Percentiles rank a stretch among this genome's conserved stretches.
phyloP scores from a whole-genome alignment of 2,888 invertebrate species.

The Clusia tigrina region DNA sequence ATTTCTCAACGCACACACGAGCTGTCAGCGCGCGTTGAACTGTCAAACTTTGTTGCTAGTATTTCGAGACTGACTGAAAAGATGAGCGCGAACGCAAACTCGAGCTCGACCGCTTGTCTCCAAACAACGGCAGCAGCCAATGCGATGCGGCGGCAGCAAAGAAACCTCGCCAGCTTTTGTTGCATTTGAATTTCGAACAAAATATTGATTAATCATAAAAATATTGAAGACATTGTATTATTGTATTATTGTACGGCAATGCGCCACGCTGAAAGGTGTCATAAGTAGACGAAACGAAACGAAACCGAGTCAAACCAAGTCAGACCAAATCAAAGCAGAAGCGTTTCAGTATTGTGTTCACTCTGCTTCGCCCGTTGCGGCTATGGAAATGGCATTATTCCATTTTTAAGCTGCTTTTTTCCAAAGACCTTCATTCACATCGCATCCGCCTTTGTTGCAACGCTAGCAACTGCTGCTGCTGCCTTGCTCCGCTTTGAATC shows the following conservation, averaged over 20 bases:
- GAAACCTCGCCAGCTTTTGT: slow-evolving; percentile 43
- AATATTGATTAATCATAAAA: slow-evolving; percentile 54
- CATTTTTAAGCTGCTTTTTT: slow-evolving; percentile 21
- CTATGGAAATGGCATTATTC: slow-evolving; percentile 10
- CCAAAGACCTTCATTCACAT: slow-evolving; percentile 40
- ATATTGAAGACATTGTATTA: slow-evolving; percentile 18
- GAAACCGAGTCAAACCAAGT: too few relatives aligned
- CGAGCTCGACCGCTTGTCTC: too few relatives aligned
- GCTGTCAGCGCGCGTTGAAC: slow-evolving; percentile 56
- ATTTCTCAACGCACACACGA: slow-evolving; percentile 44
- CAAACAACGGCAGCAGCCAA: neutral
- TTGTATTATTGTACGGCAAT: slow-evolving; percentile 26
- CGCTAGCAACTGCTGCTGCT: slow-evolving; percentile 16
- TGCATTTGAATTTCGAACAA: slow-evolving; percentile 46
- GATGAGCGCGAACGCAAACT: too few relatives aligned
- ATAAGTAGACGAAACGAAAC: slow-evolving; percentile 30
- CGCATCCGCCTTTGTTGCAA: neutral
- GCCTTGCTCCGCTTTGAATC: slow-evolving; percentile 32
- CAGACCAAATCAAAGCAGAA: neutral
- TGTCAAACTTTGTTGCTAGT: slow-evolving; percentile 46
- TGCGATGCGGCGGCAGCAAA: slow-evolving; percentile 22
- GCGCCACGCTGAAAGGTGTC: slow-evolving; percentile 36
- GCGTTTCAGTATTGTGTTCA: neutral
- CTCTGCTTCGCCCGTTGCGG: neutral
- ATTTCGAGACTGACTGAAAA: neutral